Evolutionary conservation across 2,888 invertebrate genomes (phyloP).

Genomic region (Sussaba pulchella): DNA sequence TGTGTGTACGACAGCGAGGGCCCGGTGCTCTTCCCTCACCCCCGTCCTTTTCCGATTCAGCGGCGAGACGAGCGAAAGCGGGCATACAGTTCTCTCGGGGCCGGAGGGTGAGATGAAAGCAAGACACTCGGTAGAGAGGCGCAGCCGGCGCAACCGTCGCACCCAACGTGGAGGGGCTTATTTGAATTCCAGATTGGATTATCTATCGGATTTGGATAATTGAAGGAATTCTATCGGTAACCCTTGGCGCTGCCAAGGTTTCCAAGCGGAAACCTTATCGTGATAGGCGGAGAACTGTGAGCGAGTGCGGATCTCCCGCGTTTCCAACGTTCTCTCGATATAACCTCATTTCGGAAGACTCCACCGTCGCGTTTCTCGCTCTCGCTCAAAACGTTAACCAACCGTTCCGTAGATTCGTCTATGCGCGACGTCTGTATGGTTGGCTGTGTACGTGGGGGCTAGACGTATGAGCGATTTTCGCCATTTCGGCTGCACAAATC

Average conservation of each 20-base stretch:
- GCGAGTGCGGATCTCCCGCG: slow-evolving; percentile 49
- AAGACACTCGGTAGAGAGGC: slow-evolving; percentile 41
- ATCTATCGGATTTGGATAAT: slow-evolving; percentile 81
- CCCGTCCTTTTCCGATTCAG: no score
- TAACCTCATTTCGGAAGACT: slow-evolving; percentile 32
- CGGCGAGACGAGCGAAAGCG: slow-evolving; percentile 35
- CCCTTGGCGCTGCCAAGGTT: slow-evolving; percentile 65
- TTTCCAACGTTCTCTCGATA: slow-evolving; percentile 57
- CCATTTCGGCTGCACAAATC: slow-evolving; percentile 43
- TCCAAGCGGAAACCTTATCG: slow-evolving; percentile 64
- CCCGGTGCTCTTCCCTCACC: no score
- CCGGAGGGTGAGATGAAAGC: slow-evolving; percentile 34
- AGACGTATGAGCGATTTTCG: slow-evolving; percentile 11
- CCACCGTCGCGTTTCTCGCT: slow-evolving; percentile 23
- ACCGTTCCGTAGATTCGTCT: background rate
- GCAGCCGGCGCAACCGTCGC: slow-evolving; percentile 42
- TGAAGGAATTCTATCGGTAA: slow-evolving; percentile 79
- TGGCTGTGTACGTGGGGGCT: no score
- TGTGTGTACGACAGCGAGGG: slow-evolving; percentile 66
- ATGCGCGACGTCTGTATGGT: no score
- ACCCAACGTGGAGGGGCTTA: slow-evolving; percentile 69
- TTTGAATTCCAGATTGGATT: slow-evolving; percentile 82
- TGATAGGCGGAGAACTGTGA: slow-evolving; percentile 11
- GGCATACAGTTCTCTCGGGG: slow-evolving; percentile 29
- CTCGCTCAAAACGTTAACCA: background rate